Evolutionary conservation across 2,888 invertebrate genomes (phyloP).

Genomic region (Teinopalpus imperialis): DNA sequence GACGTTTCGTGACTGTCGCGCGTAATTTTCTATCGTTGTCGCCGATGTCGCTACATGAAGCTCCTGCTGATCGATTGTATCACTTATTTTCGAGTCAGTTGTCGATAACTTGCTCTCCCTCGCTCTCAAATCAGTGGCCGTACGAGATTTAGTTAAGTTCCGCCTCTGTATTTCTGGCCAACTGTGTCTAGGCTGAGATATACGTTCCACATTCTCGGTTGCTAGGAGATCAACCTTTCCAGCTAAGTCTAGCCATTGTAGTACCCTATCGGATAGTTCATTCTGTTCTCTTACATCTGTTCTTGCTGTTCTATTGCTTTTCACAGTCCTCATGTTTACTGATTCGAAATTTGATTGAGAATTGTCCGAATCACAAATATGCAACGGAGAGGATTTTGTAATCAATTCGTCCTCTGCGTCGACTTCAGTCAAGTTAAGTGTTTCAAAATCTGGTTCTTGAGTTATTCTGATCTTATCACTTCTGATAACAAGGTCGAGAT

Average conservation of each 20-base stretch:
- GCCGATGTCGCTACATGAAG: slow-evolving; percentile 70
- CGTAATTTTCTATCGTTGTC: slow-evolving; percentile 76
- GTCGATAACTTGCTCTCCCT: slow-evolving; percentile 48
- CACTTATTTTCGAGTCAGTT: slow-evolving; percentile 56
- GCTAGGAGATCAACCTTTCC: slow-evolving; percentile 78
- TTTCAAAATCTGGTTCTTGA: slow-evolving; percentile 49
- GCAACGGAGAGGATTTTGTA: slow-evolving; percentile 52
- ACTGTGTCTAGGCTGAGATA: slow-evolving; percentile 68
- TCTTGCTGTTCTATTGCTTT: slow-evolving; percentile 62
- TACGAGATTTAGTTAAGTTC: slow-evolving; percentile 62
- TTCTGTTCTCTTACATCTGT: slow-evolving; percentile 58
- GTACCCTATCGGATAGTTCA: slow-evolving; percentile 85
- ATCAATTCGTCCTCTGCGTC: slow-evolving; percentile 58
- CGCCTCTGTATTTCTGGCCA: slow-evolving; percentile 68
- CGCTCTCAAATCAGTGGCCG: slow-evolving; percentile 52
- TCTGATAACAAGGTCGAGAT: slow-evolving; percentile 58
- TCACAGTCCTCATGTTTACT: slow-evolving; percentile 57
- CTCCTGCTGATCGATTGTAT: slow-evolving; percentile 68
- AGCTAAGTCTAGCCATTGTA: slow-evolving; percentile 90
- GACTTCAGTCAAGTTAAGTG: slow-evolving; percentile 56
- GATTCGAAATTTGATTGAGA: slow-evolving; percentile 42
- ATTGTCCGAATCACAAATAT: slow-evolving; percentile 47
- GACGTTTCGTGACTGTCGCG: slow-evolving; percentile 71
- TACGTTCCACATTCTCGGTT: slow-evolving; percentile 57
- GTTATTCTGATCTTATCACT: slow-evolving; percentile 47